phyloP scores from a whole-genome alignment of 1,140 invertebrate genomes.

The Drosophila ercepeae region DNA sequence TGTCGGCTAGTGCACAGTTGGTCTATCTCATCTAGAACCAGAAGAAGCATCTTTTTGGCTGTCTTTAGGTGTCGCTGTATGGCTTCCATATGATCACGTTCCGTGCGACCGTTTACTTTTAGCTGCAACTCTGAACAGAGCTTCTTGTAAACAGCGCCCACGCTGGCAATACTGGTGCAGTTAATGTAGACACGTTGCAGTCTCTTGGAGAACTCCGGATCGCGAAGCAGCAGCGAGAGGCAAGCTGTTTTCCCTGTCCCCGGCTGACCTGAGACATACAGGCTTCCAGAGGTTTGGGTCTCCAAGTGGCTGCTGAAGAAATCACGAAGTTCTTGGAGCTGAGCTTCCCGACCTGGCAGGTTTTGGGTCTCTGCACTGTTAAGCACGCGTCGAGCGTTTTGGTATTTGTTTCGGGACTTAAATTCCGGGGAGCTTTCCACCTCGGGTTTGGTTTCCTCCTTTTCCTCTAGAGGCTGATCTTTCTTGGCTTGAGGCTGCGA shows the following conservation, averaged over 20 bases:
- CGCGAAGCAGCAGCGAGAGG: slow-evolving; percentile 89
- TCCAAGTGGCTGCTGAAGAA: slow-evolving; percentile 89
- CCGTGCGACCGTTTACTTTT: slow-evolving; percentile 84
- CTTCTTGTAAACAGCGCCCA: slow-evolving; percentile 89
- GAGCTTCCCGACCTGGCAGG: slow-evolving; percentile 91
- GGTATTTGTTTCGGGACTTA: slow-evolving; percentile 83
- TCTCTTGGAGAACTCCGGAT: slow-evolving; percentile 86
- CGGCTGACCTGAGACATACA: slow-evolving; percentile 97
- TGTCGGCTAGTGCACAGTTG: slow-evolving; percentile 92
- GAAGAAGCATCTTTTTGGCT: slow-evolving; percentile 89
- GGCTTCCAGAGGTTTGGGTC: slow-evolving; percentile 88
- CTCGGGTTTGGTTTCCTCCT: background rate
- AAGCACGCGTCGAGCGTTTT: slow-evolving; percentile 87
- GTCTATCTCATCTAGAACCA: slow-evolving; percentile 99
- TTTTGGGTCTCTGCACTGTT: slow-evolving; percentile 88
- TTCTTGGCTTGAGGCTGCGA: background rate
- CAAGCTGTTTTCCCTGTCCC: slow-evolving; percentile 98
- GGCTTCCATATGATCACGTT: slow-evolving; percentile 86
- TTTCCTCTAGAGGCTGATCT: slow-evolving; percentile 1
- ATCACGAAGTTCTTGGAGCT: slow-evolving; percentile 88
- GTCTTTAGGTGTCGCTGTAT: slow-evolving; percentile 88
- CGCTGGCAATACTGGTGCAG: slow-evolving; percentile 91
- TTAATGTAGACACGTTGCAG: slow-evolving; percentile 91
- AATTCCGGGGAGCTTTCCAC: slow-evolving; percentile 16
- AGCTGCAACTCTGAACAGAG: slow-evolving; percentile 88